Evolutionary conservation across 2,888 invertebrate species (phyloP).

Genomic region (Cryptocheilus praepositus): DNA sequence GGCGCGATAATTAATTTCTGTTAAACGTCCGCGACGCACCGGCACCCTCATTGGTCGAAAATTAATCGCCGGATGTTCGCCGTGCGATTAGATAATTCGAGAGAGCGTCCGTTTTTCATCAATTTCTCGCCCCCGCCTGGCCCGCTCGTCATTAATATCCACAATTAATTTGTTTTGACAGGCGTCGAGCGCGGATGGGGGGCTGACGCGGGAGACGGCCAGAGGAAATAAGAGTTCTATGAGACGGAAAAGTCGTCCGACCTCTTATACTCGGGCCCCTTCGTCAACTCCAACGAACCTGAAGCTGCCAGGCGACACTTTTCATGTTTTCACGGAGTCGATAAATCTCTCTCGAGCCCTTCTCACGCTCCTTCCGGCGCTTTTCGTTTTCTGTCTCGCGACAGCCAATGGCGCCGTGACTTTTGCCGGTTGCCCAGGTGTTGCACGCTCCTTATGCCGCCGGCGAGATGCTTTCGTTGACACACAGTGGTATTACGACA

Average conservation of each 20-base stretch:
- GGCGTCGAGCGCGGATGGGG: no score
- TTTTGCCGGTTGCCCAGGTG: no score
- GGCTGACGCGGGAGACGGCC: not conserved
- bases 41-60: not conserved
- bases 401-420: no score
- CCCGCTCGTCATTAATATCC: constrained; percentile 3
- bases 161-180: constrained; percentile 11
- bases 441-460: no score
- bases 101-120: not conserved
- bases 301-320: constrained; percentile 39
- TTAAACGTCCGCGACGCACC: no score
- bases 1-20: no score
- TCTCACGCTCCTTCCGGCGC: no score
- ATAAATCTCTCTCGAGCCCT: constrained; percentile 46
- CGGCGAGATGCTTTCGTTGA: no score
- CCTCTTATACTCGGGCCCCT: constrained; percentile 1
- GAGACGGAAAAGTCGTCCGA: constrained; percentile 2
- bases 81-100: not conserved
- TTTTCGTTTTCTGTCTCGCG: no score
- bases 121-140: not conserved
- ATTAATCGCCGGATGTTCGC: constrained; percentile 3
- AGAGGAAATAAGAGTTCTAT: constrained; percentile 2
- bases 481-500: no score
- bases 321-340: constrained; percentile 54
- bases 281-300: constrained; percentile 8